A percentile compares a stretch with the other conserved stretches of the same genome.
These are phyloP conservation scores for Patiria miniata DNA, from an alignment of 35 echinoderm and acorn worm species.

Conservation along the genomic window DNA sequence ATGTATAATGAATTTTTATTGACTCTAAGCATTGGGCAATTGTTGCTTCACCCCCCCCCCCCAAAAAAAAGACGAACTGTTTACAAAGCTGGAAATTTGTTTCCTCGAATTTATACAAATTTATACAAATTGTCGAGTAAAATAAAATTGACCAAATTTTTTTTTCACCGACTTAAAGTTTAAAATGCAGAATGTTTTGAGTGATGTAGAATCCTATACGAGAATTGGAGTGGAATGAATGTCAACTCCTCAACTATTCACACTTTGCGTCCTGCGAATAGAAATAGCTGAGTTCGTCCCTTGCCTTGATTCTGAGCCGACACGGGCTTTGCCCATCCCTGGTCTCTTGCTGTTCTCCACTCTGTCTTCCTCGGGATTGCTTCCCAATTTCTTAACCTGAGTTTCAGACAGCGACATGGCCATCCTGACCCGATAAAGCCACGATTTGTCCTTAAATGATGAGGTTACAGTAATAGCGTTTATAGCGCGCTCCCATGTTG, in stretches of 20 bases:
- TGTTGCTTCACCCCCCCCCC: too few species aligned
- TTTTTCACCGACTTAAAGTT: too few species aligned
- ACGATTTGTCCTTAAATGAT: conserved; percentile 91
- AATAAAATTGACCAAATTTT: too few species aligned
- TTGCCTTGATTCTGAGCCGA: background rate
- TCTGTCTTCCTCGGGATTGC: background rate
- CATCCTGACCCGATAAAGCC: conserved; percentile 81
- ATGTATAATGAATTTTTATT: too few species aligned
- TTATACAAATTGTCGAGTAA: too few species aligned
- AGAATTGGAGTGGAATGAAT: too few species aligned
- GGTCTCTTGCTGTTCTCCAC: background rate
- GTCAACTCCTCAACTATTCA: background rate
- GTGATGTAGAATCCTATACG: too few species aligned
- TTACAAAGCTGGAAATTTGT: too few species aligned
- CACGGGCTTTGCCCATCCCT: background rate
- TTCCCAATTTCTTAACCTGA: conserved; percentile 60
- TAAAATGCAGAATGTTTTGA: too few species aligned
- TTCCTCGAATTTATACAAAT: too few species aligned
- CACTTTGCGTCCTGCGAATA: background rate
- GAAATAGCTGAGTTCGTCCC: background rate
- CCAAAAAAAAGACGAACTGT: too few species aligned
- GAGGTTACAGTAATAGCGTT: conserved; percentile 85
- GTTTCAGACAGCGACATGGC: conserved; percentile 85
- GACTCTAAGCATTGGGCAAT: too few species aligned
- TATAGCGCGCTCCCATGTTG: conserved; percentile 89